Evolutionary conservation across 2,113 vertebrate species (phyloP).

Genomic region (Machaerirhynchus nigripectus): DNA sequence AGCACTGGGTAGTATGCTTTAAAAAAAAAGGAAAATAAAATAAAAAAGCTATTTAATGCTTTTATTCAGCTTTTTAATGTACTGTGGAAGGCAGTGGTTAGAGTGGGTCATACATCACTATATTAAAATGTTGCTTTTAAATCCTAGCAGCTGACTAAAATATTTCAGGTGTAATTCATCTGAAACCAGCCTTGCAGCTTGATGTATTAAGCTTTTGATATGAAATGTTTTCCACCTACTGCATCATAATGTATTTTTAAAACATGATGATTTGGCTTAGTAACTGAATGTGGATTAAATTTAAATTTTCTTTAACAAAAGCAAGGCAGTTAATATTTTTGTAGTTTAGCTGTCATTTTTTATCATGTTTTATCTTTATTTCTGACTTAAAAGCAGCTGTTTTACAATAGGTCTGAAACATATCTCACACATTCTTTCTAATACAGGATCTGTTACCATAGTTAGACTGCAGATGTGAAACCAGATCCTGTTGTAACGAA

Average conservation of each 20-base stretch:
- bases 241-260: slow-evolving; percentile 8
- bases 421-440: background rate
- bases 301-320: background rate
- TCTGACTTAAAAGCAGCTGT: background rate
- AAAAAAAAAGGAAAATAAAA: background rate
- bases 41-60: background rate
- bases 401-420: background rate
- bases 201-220: slow-evolving; percentile 48
- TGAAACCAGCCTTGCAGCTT: background rate
- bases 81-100: background rate
- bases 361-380: background rate
- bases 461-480: background rate
- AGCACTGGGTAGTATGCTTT: background rate
- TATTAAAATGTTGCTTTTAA: slow-evolving; percentile 48
- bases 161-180: slow-evolving; percentile 55
- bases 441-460: background rate
- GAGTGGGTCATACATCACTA: slow-evolving; percentile 28
- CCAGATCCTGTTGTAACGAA: background rate
- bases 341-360: background rate
- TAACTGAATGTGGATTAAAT: background rate
- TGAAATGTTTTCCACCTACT: slow-evolving; percentile 16
- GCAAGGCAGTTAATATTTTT: background rate
- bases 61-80: slow-evolving; percentile 18
- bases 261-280: background rate
- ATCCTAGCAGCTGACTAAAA: slow-evolving; percentile 41